A percentile compares a stretch with the other conserved stretches of the same genome.
Evolutionary conservation across 37 sponge, comb jelly and placozoan genomes (phyloP).

Genomic region (Halisarca cf. caerulea): DNA sequence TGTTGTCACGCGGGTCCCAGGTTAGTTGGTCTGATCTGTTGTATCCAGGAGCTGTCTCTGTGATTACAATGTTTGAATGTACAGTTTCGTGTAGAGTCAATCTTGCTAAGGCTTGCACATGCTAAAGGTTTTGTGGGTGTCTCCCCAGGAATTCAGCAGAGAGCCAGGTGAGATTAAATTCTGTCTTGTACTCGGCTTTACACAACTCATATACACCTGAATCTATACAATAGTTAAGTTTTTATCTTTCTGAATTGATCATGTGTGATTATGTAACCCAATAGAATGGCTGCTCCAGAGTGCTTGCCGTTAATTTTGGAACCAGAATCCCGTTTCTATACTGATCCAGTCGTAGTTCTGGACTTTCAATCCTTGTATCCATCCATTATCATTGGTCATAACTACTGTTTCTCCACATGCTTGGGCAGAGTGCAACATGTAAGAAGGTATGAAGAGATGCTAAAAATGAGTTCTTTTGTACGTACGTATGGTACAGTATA

Average conservation of each 20-base stretch:
- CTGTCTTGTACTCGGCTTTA: background rate
- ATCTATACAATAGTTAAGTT: too few species aligned
- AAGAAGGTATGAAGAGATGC: slow-evolving; percentile 41
- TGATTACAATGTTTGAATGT: background rate
- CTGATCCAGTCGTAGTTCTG: slow-evolving; percentile 95
- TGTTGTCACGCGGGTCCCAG: slow-evolving; percentile 89
- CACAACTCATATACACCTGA: background rate
- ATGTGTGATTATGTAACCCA: background rate
- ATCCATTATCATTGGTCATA: slow-evolving; percentile 95
- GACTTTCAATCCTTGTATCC: slow-evolving; percentile 99
- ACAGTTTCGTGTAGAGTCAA: slow-evolving; percentile 95
- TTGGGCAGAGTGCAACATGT: slow-evolving; percentile 81
- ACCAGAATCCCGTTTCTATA: slow-evolving; percentile 90
- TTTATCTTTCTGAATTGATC: too few species aligned
- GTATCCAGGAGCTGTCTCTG: too few species aligned
- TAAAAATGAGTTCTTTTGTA: too few species aligned
- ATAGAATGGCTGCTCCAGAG: slow-evolving; percentile 94
- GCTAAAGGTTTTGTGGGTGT: slow-evolving; percentile 83
- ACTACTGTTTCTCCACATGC: slow-evolving; percentile 98
- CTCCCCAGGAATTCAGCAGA: slow-evolving; percentile 90
- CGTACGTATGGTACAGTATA: too few species aligned
- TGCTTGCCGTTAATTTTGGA: slow-evolving; percentile 89
- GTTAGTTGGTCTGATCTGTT: too few species aligned
- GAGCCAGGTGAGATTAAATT: slow-evolving; percentile 75
- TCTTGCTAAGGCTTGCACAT: slow-evolving; percentile 92